Evolutionary conservation across 1,140 invertebrate genomes (phyloP).

Genomic region (Brevipalpus yothersi): DNA sequence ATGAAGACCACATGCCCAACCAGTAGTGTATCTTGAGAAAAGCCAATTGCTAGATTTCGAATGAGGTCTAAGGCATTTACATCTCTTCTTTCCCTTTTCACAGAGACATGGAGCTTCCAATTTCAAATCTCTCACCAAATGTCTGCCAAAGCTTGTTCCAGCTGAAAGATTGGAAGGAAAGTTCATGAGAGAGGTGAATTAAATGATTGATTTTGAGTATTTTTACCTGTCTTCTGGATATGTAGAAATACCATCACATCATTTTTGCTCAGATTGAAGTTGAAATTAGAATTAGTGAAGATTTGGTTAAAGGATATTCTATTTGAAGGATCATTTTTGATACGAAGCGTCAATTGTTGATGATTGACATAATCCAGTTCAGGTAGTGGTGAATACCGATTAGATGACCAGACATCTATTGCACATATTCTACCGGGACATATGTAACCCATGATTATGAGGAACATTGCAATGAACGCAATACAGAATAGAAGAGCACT

Average conservation of each 20-base stretch:
- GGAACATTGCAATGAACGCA: not conserved
- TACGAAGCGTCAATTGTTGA: not conserved
- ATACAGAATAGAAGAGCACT: not conserved
- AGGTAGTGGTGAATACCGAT: not conserved
- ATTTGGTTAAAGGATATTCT: slow-evolving; percentile 14
- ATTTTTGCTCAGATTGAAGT: slow-evolving; percentile 39
- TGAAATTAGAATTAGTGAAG: slow-evolving; percentile 8
- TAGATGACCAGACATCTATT: not conserved
- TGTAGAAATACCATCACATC: slow-evolving; percentile 97
- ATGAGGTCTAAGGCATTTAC: slow-evolving; percentile 35
- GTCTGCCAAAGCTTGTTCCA: slow-evolving; percentile 78
- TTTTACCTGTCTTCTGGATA: slow-evolving; percentile 73
- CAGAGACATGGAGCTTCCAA: slow-evolving; percentile 62
- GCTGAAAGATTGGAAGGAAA: slow-evolving; percentile 1
- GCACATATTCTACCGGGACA: not conserved
- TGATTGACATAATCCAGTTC: not conserved
- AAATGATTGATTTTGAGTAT: not conserved
- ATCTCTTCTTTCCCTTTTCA: slow-evolving; percentile 34
- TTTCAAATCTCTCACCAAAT: slow-evolving; percentile 77
- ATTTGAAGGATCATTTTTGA: not conserved
- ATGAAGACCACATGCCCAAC: slow-evolving; percentile 95
- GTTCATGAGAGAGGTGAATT: not conserved
- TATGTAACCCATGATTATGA: not conserved
- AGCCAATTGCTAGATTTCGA: slow-evolving; percentile 65
- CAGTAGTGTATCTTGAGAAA: slow-evolving; percentile 91